A percentile compares a stretch with the other conserved stretches of the same genome.
These are phyloP conservation scores for Venustoraphidia nigricollis DNA, from an alignment of 2,888 invertebrate genomes.

Conservation along the genomic window DNA sequence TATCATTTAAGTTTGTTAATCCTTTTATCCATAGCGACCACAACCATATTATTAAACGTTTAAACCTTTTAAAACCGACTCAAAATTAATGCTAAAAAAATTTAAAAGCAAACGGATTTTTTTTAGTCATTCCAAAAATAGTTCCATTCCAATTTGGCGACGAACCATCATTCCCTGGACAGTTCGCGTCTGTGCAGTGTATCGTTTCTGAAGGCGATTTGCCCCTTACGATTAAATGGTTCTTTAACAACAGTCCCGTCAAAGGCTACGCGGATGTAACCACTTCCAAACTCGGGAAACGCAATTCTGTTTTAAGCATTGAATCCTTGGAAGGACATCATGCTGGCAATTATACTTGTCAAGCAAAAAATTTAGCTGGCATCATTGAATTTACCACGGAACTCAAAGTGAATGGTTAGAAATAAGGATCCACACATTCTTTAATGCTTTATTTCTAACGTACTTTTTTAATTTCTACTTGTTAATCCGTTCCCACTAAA, in stretches of 20 bases:
- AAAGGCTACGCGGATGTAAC: constrained; percentile 37
- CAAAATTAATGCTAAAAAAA: no score
- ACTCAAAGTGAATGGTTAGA: constrained; percentile 46
- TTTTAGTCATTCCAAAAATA: constrained; percentile 52
- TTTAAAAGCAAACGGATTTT: constrained; percentile 11
- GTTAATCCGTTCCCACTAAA: not conserved
- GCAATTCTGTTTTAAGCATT: constrained; percentile 51
- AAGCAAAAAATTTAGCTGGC: constrained; percentile 47
- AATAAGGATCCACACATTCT: not conserved
- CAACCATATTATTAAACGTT: no score
- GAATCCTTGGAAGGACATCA: constrained; percentile 48
- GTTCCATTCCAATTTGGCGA: constrained; percentile 58
- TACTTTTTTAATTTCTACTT: not conserved
- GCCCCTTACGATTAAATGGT: constrained; percentile 59
- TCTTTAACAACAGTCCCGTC: constrained; percentile 48
- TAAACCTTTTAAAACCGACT: no score
- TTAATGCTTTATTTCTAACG: not conserved
- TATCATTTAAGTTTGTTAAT: no score
- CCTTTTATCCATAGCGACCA: no score
- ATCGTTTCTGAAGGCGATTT: constrained; percentile 49
- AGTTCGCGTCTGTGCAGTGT: constrained; percentile 36
- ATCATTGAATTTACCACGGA: constrained; percentile 40
- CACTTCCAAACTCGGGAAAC: constrained; percentile 35
- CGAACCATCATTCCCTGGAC: constrained; percentile 53
- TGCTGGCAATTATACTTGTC: constrained; percentile 49